phyloP scores from a whole-genome alignment of 1,140 invertebrate genomes.

The Paraescarpia echinospica region DNA sequence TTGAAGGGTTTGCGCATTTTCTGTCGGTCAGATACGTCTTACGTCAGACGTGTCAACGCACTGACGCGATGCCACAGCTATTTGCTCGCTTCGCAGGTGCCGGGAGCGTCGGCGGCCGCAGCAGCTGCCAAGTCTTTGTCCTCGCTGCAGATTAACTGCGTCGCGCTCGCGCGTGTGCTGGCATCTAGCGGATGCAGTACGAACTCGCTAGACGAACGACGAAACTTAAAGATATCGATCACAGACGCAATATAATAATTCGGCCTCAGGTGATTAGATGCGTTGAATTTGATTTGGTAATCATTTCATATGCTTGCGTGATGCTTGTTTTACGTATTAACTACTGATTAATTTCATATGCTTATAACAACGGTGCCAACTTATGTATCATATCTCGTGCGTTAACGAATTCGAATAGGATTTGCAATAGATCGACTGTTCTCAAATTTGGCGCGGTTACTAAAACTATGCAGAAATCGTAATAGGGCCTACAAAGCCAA shows the following conservation, averaged over 20 bases:
- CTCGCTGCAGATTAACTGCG: background rate
- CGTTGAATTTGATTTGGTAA: background rate
- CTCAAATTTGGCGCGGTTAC: no score
- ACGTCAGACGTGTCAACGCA: background rate
- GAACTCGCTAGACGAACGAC: background rate
- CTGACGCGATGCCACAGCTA: background rate
- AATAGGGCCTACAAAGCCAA: no score
- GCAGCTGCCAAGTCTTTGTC: background rate
- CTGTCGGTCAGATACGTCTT: background rate
- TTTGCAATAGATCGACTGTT: no score
- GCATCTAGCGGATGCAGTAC: background rate
- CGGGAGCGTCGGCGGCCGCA: background rate
- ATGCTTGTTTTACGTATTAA: background rate
- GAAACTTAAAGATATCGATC: no score
- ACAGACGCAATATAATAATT: no score
- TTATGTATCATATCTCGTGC: background rate
- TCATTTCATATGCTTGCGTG: background rate
- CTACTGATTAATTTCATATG: background rate
- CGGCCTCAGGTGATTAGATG: background rate
- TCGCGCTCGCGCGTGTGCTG: background rate
- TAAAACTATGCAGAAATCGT: no score
- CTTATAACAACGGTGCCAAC: background rate
- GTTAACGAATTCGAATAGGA: background rate
- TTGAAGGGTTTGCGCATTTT: background rate
- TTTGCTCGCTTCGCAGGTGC: background rate